phyloP scores from a whole-genome alignment of 2,888 invertebrate genomes.

The Coleophora flavipennella region DNA sequence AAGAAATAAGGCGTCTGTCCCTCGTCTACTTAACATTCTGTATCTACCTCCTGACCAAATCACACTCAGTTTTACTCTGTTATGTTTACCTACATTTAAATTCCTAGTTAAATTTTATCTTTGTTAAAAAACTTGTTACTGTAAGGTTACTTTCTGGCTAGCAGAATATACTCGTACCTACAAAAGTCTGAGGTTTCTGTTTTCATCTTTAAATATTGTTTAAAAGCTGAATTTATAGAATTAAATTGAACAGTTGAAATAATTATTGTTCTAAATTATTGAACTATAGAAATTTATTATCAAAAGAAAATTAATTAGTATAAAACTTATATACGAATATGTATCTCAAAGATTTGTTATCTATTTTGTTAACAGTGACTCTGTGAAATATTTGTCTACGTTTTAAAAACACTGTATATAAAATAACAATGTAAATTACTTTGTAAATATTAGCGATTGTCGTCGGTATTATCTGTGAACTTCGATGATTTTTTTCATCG shows the following conservation, averaged over 20 bases:
- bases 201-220: constrained; percentile 1
- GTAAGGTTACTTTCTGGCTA: too few relatives aligned
- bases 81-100: too few relatives aligned
- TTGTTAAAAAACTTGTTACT: constrained; percentile 4
- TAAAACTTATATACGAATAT: too few relatives aligned
- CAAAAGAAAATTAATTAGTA: too few relatives aligned
- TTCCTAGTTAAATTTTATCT: constrained; percentile 3
- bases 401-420: constrained; percentile 19
- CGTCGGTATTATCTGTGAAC: constrained; percentile 40
- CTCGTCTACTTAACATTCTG: constrained; percentile 7
- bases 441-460: constrained; percentile 49
- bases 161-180: too few relatives aligned
- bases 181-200: constrained; percentile 10
- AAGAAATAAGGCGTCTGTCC: constrained; percentile 16
- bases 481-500: constrained; percentile 33
- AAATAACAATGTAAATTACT: constrained; percentile 22
- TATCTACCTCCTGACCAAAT: constrained; percentile 36
- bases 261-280: constrained; percentile 11
- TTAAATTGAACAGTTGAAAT: too few relatives aligned
- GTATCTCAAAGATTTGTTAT: constrained; percentile 9
- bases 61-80: constrained; percentile 8
- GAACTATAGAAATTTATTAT: too few relatives aligned
- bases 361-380: constrained; percentile 12
- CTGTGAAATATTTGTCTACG: constrained; percentile 9
- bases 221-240: too few relatives aligned